Evolutionary conservation across 2,113 vertebrate genomes (phyloP).

Genomic region (Rana temporaria): DNA sequence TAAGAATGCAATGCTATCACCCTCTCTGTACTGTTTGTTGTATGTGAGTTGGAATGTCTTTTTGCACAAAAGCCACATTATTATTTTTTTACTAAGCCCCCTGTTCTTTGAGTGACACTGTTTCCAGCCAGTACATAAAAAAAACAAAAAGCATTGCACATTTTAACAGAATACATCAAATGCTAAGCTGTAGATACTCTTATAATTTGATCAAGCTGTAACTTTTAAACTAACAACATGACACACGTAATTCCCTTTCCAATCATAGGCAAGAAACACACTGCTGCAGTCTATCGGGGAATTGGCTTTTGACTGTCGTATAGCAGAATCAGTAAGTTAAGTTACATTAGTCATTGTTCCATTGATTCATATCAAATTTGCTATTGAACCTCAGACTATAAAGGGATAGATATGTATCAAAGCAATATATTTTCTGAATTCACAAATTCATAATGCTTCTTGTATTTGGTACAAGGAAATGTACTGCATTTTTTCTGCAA

Average conservation of each 20-base stretch:
- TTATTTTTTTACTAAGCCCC: too few species aligned
- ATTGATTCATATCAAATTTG: neutral
- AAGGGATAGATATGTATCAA: slow-evolving; percentile 12
- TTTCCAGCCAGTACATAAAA: neutral
- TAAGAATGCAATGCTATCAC: too few species aligned
- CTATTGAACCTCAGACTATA: neutral
- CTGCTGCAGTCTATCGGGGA: neutral
- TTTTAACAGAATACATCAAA: neutral
- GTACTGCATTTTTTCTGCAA: slow-evolving; percentile 1
- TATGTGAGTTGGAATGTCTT: too few species aligned
- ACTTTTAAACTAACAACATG: neutral
- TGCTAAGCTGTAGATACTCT: neutral
- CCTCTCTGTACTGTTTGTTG: too few species aligned
- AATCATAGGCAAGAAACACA: neutral
- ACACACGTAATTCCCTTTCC: neutral
- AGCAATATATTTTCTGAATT: slow-evolving; percentile 15
- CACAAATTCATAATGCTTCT: slow-evolving; percentile 28
- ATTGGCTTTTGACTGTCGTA: neutral
- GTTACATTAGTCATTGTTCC: slow-evolving; percentile 1
- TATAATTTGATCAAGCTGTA: neutral
- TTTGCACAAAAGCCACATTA: too few species aligned
- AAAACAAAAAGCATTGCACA: neutral
- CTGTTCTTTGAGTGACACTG: too few species aligned
- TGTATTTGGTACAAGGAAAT: slow-evolving; percentile 16
- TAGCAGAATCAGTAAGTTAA: neutral